Evolutionary conservation across 37 sponge, comb jelly and placozoan genomes (phyloP), one percentile per base, ranked within the genome.

Genomic region (Hormiphora californensis): DNA sequence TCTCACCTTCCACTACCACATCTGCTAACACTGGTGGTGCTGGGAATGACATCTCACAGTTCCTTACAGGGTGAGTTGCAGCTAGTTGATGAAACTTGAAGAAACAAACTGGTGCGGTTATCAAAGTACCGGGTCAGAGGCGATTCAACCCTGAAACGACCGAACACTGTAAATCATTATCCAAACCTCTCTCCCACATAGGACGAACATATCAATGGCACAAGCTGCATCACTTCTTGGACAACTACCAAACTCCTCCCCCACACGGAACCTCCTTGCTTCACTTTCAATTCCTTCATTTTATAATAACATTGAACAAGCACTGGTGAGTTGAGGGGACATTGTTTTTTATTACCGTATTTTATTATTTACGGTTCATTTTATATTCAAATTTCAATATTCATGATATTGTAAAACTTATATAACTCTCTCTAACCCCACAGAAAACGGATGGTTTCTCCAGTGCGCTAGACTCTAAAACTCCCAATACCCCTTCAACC

Each of bases 211-310:
- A 23, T 43, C 46, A 43, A 73, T 73, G 81, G 81, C 81, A 7
- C 81, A 73, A 40, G 81, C 81, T 28, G 81, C 81, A 43, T 73
- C 81, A 1, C 46, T 73, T 3, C 81, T 73, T 1, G 81, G 81
- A 1, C 81, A 73, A 17, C 81, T 73, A 1, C 46, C 43, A 1
- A 73, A 43, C 38, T 73, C 81, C 3, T 28, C 81, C 2, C 23
- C 81, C 44, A 34, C 27, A 5, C 31, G 68, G 38, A 73, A 28
- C 35, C 23, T 73, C 9, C 81, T 73, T 23, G 81, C 46, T 4
- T 73, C 81, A 1, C 81, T 73, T n/a, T 73, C 46, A 23, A 40
- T 22, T 46, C 40, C 43, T 43, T 46, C 81, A 0, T 46, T 73
- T 15, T 73, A 73, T 46, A n/a, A n/a, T n/a, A 73, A 73, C 44